phyloP scores from a whole-genome alignment of 2,888 invertebrate species.

The Creontiades dilutus region DNA sequence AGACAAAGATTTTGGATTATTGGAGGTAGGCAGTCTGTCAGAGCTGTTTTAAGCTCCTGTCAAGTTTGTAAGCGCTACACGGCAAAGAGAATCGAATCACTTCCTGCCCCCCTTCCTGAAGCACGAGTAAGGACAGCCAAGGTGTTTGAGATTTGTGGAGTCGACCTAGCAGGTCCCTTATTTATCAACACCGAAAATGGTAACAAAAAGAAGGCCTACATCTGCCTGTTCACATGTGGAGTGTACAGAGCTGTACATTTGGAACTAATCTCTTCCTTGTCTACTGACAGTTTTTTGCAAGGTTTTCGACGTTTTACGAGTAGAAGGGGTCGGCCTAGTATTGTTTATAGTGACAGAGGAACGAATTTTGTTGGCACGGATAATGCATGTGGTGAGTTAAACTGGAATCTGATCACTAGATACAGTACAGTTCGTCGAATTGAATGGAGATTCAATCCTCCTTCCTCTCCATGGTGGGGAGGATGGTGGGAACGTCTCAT shows the following conservation, averaged over 20 bases:
- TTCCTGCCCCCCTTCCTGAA: neutral
- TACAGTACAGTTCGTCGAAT: neutral
- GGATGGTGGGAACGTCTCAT: slow-evolving; percentile 76
- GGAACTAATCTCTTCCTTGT: neutral
- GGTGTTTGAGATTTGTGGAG: slow-evolving; percentile 77
- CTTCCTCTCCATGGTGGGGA: slow-evolving; percentile 32
- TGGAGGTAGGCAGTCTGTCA: neutral
- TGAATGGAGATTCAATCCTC: slow-evolving; percentile 44
- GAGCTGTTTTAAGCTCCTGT: neutral
- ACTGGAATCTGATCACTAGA: neutral
- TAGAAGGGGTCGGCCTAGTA: neutral
- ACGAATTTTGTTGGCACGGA: neutral
- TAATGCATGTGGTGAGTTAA: neutral
- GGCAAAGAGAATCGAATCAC: neutral
- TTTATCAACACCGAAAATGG: slow-evolving; percentile 73
- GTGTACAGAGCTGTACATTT: neutral
- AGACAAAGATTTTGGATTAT: slow-evolving; percentile 38
- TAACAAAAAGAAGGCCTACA: slow-evolving; percentile 56
- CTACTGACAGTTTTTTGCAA: neutral
- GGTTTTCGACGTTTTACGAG: neutral
- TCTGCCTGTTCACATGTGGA: slow-evolving; percentile 73
- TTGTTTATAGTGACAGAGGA: neutral
- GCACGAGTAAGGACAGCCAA: too few species aligned
- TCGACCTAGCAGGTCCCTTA: slow-evolving; percentile 78
- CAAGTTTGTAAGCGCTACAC: neutral